phyloP scores from a whole-genome alignment of 37 sponge, comb jelly and placozoan species.

The Ephydatia muelleri region DNA sequence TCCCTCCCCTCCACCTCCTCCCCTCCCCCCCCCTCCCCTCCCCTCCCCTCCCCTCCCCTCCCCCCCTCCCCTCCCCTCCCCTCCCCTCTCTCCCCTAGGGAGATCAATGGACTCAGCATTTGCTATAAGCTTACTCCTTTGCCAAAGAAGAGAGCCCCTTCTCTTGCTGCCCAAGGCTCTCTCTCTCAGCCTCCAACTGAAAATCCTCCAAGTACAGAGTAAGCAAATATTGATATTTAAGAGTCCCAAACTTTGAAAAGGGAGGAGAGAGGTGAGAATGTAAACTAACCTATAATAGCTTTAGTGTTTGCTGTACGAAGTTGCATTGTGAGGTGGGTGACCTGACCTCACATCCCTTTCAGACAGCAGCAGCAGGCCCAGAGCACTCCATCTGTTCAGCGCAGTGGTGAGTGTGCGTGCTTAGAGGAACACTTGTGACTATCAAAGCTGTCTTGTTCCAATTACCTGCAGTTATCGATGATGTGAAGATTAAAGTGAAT shows the following conservation, averaged over 20 bases:
- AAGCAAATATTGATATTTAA: too few species aligned
- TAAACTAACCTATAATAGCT: too few species aligned
- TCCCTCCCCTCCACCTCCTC: background rate
- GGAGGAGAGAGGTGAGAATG: too few species aligned
- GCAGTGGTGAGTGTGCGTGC: background rate
- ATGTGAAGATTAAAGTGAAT: slow-evolving; percentile 7
- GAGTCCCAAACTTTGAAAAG: too few species aligned
- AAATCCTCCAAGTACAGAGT: background rate
- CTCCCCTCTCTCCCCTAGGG: slow-evolving; percentile 16
- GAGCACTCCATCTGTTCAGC: background rate
- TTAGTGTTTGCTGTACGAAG: too few species aligned
- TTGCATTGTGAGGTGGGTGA: too few species aligned
- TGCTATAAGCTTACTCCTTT: slow-evolving; percentile 49
- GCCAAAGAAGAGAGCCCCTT: slow-evolving; percentile 23
- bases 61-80: background rate
- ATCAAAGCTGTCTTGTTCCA: background rate
- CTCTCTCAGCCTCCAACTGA: background rate
- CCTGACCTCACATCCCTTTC: background rate
- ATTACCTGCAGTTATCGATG: slow-evolving; percentile 17
- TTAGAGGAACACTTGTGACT: background rate
- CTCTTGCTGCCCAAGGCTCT: background rate
- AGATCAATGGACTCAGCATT: slow-evolving; percentile 72
- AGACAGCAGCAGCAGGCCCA: background rate
- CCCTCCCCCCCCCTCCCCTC: background rate
- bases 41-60: background rate